Evolutionary conservation across 2,113 vertebrate genomes (phyloP).

Genomic region (Monopterus albus): DNA sequence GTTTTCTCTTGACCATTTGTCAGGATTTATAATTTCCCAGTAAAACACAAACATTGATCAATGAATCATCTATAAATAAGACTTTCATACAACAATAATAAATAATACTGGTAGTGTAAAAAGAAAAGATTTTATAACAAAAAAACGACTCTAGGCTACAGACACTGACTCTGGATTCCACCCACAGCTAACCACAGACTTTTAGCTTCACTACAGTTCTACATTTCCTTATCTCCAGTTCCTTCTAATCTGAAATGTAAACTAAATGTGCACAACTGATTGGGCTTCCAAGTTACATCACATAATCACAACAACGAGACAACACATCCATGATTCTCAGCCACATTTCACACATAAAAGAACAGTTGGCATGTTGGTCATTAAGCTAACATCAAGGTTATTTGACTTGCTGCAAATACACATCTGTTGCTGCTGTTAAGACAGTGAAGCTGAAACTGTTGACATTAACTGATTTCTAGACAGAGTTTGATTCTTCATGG

Average conservation of each 20-base stretch:
- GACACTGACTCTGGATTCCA: too few species aligned
- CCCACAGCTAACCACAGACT: too few species aligned
- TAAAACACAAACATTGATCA: slow-evolving; percentile 43
- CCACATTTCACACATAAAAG: slow-evolving; percentile 48
- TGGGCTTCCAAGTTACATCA: slow-evolving; percentile 30
- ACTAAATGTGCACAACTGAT: slow-evolving; percentile 44
- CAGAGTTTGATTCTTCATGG: too few species aligned
- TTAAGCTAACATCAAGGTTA: slow-evolving; percentile 44
- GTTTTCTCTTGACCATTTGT: neutral
- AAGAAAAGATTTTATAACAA: slow-evolving; percentile 44
- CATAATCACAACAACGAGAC: slow-evolving; percentile 40
- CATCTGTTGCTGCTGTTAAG: too few species aligned
- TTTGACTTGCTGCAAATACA: too few species aligned
- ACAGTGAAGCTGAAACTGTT: too few species aligned
- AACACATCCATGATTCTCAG: slow-evolving; percentile 58
- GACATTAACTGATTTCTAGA: too few species aligned
- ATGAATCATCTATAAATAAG: slow-evolving; percentile 58
- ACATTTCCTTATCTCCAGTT: too few species aligned
- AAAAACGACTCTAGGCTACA: neutral
- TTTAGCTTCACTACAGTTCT: slow-evolving; percentile 9
- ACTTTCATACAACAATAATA: slow-evolving; percentile 50
- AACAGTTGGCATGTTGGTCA: slow-evolving; percentile 64
- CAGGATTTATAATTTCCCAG: slow-evolving; percentile 40
- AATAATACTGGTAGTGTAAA: slow-evolving; percentile 76
- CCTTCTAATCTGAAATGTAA: slow-evolving; percentile 5